These are phyloP conservation scores for Ectobius pallidus DNA, from an alignment of 2,888 invertebrate species.

Conservation along the genomic window DNA sequence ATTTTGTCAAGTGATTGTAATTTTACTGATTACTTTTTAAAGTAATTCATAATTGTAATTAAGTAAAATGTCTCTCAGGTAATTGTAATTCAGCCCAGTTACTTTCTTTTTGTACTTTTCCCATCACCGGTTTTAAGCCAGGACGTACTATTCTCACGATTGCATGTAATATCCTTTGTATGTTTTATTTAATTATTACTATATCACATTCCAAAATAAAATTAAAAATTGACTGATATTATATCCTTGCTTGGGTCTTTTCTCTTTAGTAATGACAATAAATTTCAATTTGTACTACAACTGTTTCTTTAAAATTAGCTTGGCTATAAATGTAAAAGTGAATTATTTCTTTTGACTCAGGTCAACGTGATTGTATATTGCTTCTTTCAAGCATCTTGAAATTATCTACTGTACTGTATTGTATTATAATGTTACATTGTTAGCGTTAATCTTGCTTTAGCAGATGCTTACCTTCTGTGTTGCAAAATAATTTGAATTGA, in stretches of 20 bases:
- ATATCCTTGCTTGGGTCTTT: not conserved
- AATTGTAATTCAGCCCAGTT: too few relatives aligned
- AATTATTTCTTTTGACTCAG: not conserved
- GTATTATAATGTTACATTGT: not conserved
- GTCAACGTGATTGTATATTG: not conserved
- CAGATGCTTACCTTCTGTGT: not conserved
- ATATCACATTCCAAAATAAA: not conserved
- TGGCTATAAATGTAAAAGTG: not conserved
- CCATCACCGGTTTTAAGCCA: not conserved
- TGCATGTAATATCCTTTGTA: not conserved
- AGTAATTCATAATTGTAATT: too few relatives aligned
- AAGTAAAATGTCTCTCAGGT: too few relatives aligned
- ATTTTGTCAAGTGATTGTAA: too few relatives aligned
- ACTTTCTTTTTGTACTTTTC: too few relatives aligned
- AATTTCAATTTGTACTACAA: not conserved
- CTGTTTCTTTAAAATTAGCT: not conserved
- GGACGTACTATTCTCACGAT: not conserved
- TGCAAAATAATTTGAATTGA: not conserved
- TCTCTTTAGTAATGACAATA: not conserved
- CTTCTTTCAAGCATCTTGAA: too few relatives aligned
- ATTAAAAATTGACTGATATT: not conserved
- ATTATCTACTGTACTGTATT: not conserved
- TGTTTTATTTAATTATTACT: not conserved
- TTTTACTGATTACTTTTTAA: too few relatives aligned
- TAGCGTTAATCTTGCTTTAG: not conserved